Conservation (phyloP, 2,113 vertebrate genomes). For the Globicephala melas region DNA sequence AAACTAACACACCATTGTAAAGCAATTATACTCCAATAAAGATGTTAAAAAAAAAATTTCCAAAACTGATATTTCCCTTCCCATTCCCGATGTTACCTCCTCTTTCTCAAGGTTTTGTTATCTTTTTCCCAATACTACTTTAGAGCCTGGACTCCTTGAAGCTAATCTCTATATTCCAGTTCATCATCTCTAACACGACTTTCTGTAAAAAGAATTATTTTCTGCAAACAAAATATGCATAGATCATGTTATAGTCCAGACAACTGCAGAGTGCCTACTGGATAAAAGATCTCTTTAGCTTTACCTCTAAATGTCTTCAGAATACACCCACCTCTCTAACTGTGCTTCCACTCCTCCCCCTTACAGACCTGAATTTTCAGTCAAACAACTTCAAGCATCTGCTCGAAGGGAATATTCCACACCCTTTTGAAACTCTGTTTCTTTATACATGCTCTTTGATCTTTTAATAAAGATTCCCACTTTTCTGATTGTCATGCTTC, state of each 20-base stretch:
- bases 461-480: background rate
- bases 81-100: background rate
- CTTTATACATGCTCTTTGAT: background rate
- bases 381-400: background rate
- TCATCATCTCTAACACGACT: background rate
- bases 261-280: background rate
- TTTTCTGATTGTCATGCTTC: background rate
- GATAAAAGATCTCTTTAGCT: background rate
- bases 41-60: background rate
- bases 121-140: background rate
- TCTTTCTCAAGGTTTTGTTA: background rate
- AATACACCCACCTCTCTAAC: background rate
- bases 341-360: background rate
- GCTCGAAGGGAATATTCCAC: background rate
- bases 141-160: background rate
- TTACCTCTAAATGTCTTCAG: background rate
- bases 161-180: background rate
- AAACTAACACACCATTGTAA: no score
- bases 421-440: background rate
- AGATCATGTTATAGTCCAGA: background rate
- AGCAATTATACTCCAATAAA: no score
- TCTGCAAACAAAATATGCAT: background rate
- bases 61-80: background rate
- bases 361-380: background rate
- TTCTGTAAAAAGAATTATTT: background rate